A percentile compares a stretch with the other conserved stretches of the same genome.
These are phyloP conservation scores for Nemoura dubitans DNA, from an alignment of 2,888 invertebrate species.

Conservation along the genomic window DNA sequence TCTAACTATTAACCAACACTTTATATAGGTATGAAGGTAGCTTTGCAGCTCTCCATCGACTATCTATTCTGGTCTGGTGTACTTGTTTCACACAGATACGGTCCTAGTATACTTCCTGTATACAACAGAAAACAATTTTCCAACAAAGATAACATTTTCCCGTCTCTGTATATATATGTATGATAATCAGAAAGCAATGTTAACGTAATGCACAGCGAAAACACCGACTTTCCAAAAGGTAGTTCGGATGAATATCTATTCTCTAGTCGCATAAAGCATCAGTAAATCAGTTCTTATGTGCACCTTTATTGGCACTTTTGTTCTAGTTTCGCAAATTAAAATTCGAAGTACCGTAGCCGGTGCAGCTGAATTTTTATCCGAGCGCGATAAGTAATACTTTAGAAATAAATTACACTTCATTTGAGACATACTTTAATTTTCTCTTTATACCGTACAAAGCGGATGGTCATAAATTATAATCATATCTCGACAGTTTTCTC, in stretches of 20 bases:
- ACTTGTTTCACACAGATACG: too few relatives aligned
- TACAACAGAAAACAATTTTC: too few relatives aligned
- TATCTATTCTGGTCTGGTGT: too few relatives aligned
- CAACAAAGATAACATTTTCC: too few relatives aligned
- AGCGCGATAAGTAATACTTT: background rate
- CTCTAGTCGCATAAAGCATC: too few relatives aligned
- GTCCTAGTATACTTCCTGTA: too few relatives aligned
- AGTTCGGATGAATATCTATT: too few relatives aligned
- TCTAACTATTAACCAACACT: too few relatives aligned
- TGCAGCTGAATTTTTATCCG: background rate
- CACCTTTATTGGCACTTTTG: background rate
- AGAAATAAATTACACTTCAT: background rate
- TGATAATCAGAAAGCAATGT: background rate
- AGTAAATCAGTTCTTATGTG: too few relatives aligned
- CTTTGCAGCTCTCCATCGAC: too few relatives aligned
- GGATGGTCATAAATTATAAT: background rate
- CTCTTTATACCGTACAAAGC: background rate
- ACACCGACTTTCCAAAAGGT: background rate
- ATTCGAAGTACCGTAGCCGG: background rate
- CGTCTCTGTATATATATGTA: too few relatives aligned
- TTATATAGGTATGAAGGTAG: too few relatives aligned
- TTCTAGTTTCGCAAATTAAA: background rate
- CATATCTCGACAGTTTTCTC: background rate
- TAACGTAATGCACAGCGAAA: background rate
- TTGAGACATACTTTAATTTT: background rate